Percentiles rank a stretch among this genome's conserved stretches.
Conservation (phyloP, 1,140 invertebrate species). For the Heliothis virescens region DNA sequence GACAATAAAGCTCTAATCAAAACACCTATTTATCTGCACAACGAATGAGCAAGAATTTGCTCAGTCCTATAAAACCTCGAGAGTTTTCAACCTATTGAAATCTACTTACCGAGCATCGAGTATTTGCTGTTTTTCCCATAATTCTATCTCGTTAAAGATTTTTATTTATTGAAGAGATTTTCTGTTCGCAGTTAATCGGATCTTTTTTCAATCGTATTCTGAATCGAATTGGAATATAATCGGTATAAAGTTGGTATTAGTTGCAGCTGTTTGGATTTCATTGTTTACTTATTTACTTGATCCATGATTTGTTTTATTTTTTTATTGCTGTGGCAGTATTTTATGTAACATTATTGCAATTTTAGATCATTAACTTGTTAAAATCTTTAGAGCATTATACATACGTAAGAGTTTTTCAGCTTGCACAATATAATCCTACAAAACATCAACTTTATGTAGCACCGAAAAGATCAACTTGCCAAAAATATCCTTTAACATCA, state of each 20-base stretch:
- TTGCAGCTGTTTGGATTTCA: background rate
- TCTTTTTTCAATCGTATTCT: background rate
- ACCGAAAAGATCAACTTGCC: too few relatives aligned
- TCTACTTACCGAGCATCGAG: background rate
- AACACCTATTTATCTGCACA: background rate
- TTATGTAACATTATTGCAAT: too few relatives aligned
- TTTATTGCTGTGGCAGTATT: background rate
- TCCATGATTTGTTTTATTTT: background rate
- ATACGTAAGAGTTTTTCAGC: too few relatives aligned
- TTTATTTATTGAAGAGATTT: constrained; percentile 21
- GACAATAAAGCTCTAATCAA: background rate
- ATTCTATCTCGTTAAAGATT: background rate
- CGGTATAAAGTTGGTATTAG: background rate
- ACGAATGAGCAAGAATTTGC: constrained; percentile 4
- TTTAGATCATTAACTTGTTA: too few relatives aligned
- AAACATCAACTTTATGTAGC: too few relatives aligned
- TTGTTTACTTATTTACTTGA: background rate
- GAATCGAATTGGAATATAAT: background rate
- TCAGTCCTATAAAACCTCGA: background rate
- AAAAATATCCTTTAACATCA: too few relatives aligned
- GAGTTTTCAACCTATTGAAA: constrained; percentile 12
- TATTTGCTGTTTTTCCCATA: background rate
- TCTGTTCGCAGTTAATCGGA: constrained; percentile 2
- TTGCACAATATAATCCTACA: too few relatives aligned
- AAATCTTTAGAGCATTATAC: too few relatives aligned